Conservation (phyloP, 2,797 vertebrate species). For the Loris lydekkerianus region DNA sequence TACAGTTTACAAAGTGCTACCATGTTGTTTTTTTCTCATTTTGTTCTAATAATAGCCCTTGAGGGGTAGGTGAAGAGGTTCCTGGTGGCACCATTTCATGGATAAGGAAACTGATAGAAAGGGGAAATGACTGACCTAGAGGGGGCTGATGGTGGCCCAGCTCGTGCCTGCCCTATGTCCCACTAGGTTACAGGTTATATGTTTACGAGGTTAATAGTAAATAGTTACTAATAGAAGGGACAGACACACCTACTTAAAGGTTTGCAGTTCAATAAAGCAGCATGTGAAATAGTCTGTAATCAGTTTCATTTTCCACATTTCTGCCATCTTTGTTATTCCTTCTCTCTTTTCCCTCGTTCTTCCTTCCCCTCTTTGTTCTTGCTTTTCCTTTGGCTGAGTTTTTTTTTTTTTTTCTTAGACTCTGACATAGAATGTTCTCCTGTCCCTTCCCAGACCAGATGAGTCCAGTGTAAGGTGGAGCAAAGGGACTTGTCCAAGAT, state of each 20-base stretch:
- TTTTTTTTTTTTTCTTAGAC: not conserved
- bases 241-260: not conserved
- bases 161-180: not conserved
- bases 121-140: not conserved
- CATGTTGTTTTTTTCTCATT: not conserved
- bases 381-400: not conserved
- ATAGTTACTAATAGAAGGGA: not conserved
- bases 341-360: not conserved
- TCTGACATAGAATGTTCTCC: not conserved
- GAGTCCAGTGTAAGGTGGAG: not conserved
- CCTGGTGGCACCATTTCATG: not conserved
- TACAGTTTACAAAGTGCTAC: not conserved
- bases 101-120: constrained; percentile 16
- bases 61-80: not conserved
- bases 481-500: not conserved
- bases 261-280: not conserved
- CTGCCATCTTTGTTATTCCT: not conserved
- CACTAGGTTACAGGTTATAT: not conserved
- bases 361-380: not conserved
- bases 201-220: not conserved
- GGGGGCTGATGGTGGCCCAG: not conserved
- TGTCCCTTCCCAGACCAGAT: not conserved
- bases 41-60: not conserved
- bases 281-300: too few relatives aligned
- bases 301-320: too few relatives aligned